Conservation (phyloP, 2,113 vertebrate genomes). For the Acanthisitta chloris region DNA sequence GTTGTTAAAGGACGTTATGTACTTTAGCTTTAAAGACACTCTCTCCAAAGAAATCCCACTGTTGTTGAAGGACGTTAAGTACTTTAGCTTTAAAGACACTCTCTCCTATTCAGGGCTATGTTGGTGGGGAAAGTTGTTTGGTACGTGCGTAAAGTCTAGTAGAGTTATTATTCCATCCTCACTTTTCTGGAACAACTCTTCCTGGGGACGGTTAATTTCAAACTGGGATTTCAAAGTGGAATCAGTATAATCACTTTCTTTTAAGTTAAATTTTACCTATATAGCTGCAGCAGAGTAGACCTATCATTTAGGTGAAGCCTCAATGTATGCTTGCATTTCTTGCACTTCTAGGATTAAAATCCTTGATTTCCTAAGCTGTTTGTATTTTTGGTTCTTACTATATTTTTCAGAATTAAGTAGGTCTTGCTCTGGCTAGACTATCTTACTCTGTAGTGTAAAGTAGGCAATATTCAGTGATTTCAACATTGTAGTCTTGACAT, state of each 20-base stretch:
- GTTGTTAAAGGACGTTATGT: not conserved
- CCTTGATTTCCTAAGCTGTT: not conserved
- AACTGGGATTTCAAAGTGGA: not conserved
- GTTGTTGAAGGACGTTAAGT: not conserved
- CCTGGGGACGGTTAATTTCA: not conserved
- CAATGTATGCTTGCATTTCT: not conserved
- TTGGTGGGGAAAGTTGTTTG: not conserved
- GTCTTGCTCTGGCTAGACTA: not conserved
- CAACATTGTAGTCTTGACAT: not conserved
- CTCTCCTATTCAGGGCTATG: not conserved
- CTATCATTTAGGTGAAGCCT: not conserved
- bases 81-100: not conserved
- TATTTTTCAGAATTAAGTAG: not conserved
- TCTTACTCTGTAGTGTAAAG: not conserved
- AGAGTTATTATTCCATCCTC: not conserved
- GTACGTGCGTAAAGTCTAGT: fast-evolving
- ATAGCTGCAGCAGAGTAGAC: not conserved
- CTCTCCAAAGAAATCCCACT: not conserved
- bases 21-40: not conserved
- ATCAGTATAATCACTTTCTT: not conserved
- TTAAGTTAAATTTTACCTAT: not conserved
- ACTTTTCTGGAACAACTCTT: not conserved
- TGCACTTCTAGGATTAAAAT: not conserved
- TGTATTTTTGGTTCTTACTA: not conserved
- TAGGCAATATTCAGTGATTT: not conserved